Percentiles rank a stretch among this genome's conserved stretches.
Conservation (phyloP, 2,888 invertebrate genomes). For the Pterostichus niger region DNA sequence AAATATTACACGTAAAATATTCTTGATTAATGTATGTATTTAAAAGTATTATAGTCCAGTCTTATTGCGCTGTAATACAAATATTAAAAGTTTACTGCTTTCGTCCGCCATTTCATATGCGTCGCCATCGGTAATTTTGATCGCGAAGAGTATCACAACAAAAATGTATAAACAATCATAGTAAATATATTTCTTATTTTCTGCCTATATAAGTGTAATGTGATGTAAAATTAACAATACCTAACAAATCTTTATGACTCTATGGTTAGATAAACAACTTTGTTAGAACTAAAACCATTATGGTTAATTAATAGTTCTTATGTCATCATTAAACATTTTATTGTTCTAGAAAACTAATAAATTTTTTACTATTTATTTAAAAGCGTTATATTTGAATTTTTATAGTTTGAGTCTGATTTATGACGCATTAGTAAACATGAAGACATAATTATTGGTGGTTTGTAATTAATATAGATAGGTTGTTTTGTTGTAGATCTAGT, state of each 20-base stretch:
- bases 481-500: not conserved
- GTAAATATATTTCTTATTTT: too few relatives aligned
- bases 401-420: not conserved
- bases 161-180: too few relatives aligned
- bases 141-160: too few relatives aligned
- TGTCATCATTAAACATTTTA: conserved; percentile 1
- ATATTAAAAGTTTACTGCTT: too few relatives aligned
- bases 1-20: too few relatives aligned
- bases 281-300: not conserved
- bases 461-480: not conserved
- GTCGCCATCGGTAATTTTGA: too few relatives aligned
- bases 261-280: not conserved
- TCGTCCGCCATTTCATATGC: too few relatives aligned
- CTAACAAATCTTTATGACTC: not conserved
- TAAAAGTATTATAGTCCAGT: too few relatives aligned
- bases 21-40: too few relatives aligned
- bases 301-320: conserved; percentile 3
- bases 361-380: not conserved
- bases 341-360: not conserved
- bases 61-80: too few relatives aligned
- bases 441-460: not conserved
- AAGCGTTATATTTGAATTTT: conserved; percentile 3
- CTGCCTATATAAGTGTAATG: too few relatives aligned
- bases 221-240: too few relatives aligned
- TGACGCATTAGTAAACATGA: not conserved